Percentiles rank a stretch among this genome's conserved stretches.
phyloP scores from a whole-genome alignment of 2,888 invertebrate species.

The Nezara viridula region DNA sequence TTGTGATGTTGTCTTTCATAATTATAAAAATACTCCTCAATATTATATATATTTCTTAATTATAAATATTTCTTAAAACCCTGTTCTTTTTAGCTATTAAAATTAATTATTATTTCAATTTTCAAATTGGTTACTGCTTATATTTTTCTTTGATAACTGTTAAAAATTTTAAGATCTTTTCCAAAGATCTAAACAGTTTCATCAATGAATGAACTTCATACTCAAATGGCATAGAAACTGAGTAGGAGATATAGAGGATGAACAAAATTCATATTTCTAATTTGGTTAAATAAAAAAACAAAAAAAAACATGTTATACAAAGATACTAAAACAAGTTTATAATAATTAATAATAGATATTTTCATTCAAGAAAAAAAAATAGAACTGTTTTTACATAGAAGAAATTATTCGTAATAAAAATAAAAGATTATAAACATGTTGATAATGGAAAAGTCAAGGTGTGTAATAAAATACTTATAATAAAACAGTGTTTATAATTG shows the following conservation, averaged over 20 bases:
- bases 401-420: background rate
- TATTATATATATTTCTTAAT: background rate
- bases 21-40: background rate
- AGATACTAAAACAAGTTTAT: background rate
- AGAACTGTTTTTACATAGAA: background rate
- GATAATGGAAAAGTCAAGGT: background rate
- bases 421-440: background rate
- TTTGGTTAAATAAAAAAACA: background rate
- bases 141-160: background rate
- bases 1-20: background rate
- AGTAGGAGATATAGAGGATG: background rate
- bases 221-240: background rate
- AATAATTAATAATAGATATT: background rate
- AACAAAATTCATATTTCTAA: background rate
- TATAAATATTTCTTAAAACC: slow-evolving; percentile 3
- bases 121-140: background rate
- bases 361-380: background rate
- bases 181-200: background rate
- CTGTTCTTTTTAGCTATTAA: background rate
- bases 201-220: background rate
- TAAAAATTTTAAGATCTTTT: background rate
- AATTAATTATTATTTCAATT: background rate
- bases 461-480: background rate
- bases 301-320: background rate
- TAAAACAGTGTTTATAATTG: too few species aligned